Evolutionary conservation across 2,113 vertebrate genomes (phyloP), one percentile per base, ranked within the genome.

Genomic region (Takifugu bimaculatus): DNA sequence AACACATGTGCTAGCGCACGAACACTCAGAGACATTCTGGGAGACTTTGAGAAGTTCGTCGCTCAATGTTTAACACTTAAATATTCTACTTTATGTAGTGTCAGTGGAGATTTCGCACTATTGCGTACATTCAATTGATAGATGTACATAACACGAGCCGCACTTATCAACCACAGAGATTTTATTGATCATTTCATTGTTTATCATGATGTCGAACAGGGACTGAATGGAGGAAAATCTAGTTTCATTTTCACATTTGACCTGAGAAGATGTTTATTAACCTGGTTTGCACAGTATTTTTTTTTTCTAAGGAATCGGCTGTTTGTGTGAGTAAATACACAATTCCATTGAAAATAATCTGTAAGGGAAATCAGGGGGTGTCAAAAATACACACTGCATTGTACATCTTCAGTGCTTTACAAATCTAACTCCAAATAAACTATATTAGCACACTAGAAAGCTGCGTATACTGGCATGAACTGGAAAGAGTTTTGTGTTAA

Each of bases 1-100:
- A n/a, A 15, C 13, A 13, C 45, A 48, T 3, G n/a, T 48, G 7
- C 35, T 10, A 10, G 3, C 4, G 35, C 35, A 39, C 35, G 35
- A 11, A 39, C 35, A 39, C n/a, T 27, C 57, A 49, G 63, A 42
- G 60, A 78, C 45, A 52, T 57, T 47, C 50, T 53, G 57, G 63
- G 45, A 48, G n/a, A 48, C 3, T 13, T 48, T 3, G 4, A n/a
- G 3, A 9, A 45, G 49, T 26, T 50, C 57, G 63, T n/a, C 47
- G 48, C 26, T 32, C n/a, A 28, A 62, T 50, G 64, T 65, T 67
- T 5, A 39, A 39, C 11, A 10, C 35, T 11, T 39, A 2, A 39
- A 11, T 39, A 39, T 39, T 39, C 35, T 39, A 39, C 35, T 66
- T 69, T 42, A 50, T 52, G 61, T 14, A 50, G 14, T 50, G 53